Evolutionary conservation across 1,140 invertebrate species (phyloP), one percentile per base, ranked within the genome.

Genomic region (Dreissena rostriformis): DNA sequence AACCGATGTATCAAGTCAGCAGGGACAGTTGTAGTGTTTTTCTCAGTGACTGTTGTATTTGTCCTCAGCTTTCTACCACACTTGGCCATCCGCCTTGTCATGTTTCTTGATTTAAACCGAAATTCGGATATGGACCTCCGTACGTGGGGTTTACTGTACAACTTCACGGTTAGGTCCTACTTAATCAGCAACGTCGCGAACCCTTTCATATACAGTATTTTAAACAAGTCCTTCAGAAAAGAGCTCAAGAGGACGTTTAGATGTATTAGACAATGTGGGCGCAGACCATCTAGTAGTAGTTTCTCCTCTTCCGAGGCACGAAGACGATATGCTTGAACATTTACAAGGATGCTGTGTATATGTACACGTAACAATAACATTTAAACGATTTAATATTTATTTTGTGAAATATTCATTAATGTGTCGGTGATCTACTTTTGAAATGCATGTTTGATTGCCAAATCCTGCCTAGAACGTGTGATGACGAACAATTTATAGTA

Each of bases 51-150:
- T 14, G 28, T 90, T 26, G 86, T 90, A 8, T 92, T 92, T 67
- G 84, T 91, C 10, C 10, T 91, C 15, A 91, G 91, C 53, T 92
- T 89, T 85, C 73, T 92, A 19, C 91, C 91, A n/a, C 89, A 91
- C 79, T 71, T 92, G 1, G 82, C 83, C 12, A 78, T 91, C 1
- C 88, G 89, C 19, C 68, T 86, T 1, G 29, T 90, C 0, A 82
- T 86, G 49, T 86, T 89, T 67, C n/a, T 89, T 12, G 76, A 88
- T 28, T 84, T 87, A 19, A 72, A 72, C 12, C 88, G 90, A 39
- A 28, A 80, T 0, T 63, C 82, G 14, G 77, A 81, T 29, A 61
- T 74, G n/a, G 82, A 73, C 15, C 70, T 22, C 15, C 53, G 82
- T 51, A 68, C 71, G 1, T 66, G 49, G 4, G 84, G 82, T 15